A percentile compares a stretch with the other conserved stretches of the same genome.
phyloP scores from a whole-genome alignment of 1,140 invertebrate species.

The Gonioctena quinquepunctata region DNA sequence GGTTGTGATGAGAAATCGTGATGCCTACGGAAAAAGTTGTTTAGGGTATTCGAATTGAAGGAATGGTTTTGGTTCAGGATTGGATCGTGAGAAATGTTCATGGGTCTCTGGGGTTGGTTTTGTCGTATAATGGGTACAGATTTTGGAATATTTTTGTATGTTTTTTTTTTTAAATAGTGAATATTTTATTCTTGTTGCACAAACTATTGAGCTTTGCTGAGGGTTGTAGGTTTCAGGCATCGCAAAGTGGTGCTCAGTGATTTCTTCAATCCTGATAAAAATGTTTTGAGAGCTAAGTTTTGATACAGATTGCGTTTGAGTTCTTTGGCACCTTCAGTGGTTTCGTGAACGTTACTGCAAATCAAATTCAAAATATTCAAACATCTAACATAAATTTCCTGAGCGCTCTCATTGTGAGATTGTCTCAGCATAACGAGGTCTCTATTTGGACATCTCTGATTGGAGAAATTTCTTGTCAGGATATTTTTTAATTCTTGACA shows the following conservation, averaged over 20 bases:
- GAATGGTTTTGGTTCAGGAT: neutral
- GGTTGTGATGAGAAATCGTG: neutral
- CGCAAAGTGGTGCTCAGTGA: constrained; percentile 7
- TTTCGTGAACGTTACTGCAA: constrained; percentile 16
- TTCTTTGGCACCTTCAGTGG: neutral
- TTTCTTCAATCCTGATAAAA: constrained; percentile 18
- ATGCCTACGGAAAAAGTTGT: neutral
- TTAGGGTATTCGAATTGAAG: neutral
- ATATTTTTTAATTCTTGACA: constrained; percentile 24
- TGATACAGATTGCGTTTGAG: constrained; percentile 13
- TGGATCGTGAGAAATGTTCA: neutral
- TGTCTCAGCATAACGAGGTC: constrained; percentile 24
- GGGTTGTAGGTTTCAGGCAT: constrained; percentile 1
- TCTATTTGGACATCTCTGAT: constrained; percentile 22
- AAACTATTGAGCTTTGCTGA: constrained; percentile 15
- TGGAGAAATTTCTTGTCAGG: constrained; percentile 23
- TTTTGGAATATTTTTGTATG: neutral
- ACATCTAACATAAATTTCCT: constrained; percentile 17
- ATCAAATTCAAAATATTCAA: constrained; percentile 26
- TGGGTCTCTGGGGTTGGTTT: neutral
- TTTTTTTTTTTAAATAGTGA: constrained; percentile 17
- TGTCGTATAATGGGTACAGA: neutral
- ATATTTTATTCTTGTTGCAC: constrained; percentile 12
- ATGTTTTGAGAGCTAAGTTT: constrained; percentile 16
- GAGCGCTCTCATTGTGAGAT: constrained; percentile 5